Conservation (phyloP, 2,888 invertebrate species). For the Cheilosia vulpina region DNA sequence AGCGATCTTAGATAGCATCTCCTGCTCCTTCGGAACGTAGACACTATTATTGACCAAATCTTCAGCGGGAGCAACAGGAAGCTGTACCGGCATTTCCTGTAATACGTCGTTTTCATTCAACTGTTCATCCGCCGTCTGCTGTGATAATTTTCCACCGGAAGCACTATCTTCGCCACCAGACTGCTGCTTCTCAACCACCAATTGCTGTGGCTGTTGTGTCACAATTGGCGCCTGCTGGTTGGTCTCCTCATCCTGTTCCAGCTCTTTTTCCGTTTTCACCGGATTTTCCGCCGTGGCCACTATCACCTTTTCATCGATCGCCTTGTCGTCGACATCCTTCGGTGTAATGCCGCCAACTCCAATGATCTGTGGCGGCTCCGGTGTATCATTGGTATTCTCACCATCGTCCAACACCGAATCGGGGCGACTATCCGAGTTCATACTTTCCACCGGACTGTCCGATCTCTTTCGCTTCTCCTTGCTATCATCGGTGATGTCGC, state of each 20-base stretch:
- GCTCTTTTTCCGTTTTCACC: conserved; percentile 75
- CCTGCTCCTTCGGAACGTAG: conserved; percentile 81
- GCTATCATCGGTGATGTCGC: conserved; percentile 82
- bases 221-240: conserved; percentile 81
- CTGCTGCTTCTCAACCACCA: conserved; percentile 52
- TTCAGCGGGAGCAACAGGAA: conserved; percentile 69
- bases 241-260: conserved; percentile 81
- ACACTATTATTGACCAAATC: conserved; percentile 78
- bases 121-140: conserved; percentile 77
- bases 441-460: conserved; percentile 91
- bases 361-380: conserved; percentile 81
- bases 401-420: conserved; percentile 90
- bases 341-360: conserved; percentile 76
- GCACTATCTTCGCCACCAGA: conserved; percentile 35
- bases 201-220: conserved; percentile 59
- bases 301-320: conserved; percentile 53
- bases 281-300: conserved; percentile 72
- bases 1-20: conserved; percentile 82
- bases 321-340: conserved; percentile 83
- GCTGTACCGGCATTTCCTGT: conserved; percentile 50
- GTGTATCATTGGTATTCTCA: conserved; percentile 84
- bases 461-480: conserved; percentile 85
- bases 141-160: conserved; percentile 74
- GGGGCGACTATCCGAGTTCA: conserved; percentile 90
- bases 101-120: conserved; percentile 78